phyloP scores from a whole-genome alignment of 2,797 vertebrate genomes.

The Lacerta bilineata region DNA sequence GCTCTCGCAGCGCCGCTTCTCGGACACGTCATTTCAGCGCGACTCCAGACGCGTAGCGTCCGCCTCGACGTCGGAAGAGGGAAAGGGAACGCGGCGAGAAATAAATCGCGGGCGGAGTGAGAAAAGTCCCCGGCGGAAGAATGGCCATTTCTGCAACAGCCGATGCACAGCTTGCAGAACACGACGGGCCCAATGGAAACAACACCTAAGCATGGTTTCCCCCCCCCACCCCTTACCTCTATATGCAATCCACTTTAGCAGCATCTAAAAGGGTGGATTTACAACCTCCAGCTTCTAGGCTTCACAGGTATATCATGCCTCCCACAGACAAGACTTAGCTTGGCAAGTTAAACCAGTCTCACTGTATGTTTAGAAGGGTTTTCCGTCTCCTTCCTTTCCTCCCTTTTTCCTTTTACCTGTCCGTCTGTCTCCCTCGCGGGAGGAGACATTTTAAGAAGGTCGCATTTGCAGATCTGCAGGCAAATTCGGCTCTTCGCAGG shows the following conservation, averaged over 20 bases:
- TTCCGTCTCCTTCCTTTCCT: too few relatives aligned
- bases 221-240: too few relatives aligned
- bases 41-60: background rate
- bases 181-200: too few relatives aligned
- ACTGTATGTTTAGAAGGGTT: background rate
- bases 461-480: too few relatives aligned
- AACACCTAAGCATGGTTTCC: background rate
- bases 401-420: too few relatives aligned
- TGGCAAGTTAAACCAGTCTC: slow-evolving; percentile 1
- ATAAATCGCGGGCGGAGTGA: rapidly evolving
- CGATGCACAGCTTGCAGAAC: background rate
- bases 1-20: background rate
- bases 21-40: rapidly evolving
- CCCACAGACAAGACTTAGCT: background rate
- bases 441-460: too few relatives aligned
- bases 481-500: too few relatives aligned
- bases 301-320: background rate
- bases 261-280: too few relatives aligned
- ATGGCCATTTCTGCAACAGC: background rate
- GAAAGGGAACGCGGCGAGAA: background rate
- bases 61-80: background rate
- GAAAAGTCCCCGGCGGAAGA: background rate
- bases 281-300: background rate
- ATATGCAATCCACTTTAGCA: background rate
- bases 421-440: too few relatives aligned